phyloP scores from a whole-genome alignment of 2,797 vertebrate species.

The Brachymystax lenok region DNA sequence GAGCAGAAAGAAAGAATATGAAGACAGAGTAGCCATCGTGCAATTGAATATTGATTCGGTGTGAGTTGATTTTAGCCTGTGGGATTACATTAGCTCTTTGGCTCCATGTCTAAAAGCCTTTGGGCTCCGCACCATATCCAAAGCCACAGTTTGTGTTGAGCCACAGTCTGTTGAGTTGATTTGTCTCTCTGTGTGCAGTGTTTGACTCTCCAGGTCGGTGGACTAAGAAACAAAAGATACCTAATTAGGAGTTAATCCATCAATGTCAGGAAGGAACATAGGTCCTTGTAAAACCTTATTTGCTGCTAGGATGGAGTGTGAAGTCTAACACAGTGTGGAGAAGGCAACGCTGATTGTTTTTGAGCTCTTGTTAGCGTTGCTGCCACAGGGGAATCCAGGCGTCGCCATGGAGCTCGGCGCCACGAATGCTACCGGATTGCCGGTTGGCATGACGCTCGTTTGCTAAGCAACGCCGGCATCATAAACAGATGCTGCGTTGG shows the following conservation, averaged over 20 bases:
- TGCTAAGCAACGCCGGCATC: constrained; percentile 55
- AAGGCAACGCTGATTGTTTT: constrained; percentile 5
- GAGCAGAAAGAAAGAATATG: not conserved
- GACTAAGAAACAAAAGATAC: constrained; percentile 2
- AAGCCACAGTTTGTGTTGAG: constrained; percentile 39
- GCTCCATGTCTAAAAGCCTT: constrained; percentile 49
- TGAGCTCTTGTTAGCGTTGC: constrained; percentile 15
- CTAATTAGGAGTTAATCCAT: constrained; percentile 24
- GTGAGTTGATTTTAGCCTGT: constrained; percentile 34
- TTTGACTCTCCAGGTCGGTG: constrained; percentile 10
- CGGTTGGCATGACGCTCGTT: constrained; percentile 64
- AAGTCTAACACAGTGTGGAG: not conserved
- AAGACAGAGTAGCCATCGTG: constrained; percentile 14
- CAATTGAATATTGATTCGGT: constrained; percentile 64
- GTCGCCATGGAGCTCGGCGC: constrained; percentile 25
- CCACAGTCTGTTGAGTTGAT: constrained; percentile 21
- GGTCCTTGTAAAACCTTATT: not conserved
- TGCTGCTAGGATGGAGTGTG: not conserved
- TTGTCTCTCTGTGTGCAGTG: constrained; percentile 22
- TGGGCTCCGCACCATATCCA: constrained; percentile 54
- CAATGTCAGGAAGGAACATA: not conserved
- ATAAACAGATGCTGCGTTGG: constrained; percentile 48
- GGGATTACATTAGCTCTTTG: constrained; percentile 61
- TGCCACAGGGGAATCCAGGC: not conserved
- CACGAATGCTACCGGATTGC: constrained; percentile 22